Evolutionary conservation across 2,113 vertebrate species (phyloP), one percentile per base, ranked within the genome.

Genomic region (Melanerpes aurifrons): DNA sequence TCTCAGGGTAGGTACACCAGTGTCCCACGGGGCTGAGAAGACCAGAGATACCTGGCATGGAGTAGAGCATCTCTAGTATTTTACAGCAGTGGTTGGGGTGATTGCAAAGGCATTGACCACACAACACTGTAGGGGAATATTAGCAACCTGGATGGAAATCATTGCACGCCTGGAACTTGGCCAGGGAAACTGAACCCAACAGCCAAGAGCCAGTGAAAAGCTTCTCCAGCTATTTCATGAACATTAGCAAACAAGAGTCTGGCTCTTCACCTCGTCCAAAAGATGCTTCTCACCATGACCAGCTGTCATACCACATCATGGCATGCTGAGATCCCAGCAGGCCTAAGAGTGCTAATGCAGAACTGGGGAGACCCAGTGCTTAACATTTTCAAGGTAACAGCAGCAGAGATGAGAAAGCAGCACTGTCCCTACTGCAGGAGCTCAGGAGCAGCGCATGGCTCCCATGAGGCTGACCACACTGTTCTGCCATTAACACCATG

Each of bases 241-340:
- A 50, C 45, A n/a, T 83, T 72, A 91, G 61, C 62, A 71, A 32
- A 61, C 31, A 80, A 86, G 61, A 76, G 13, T 37, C 80, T 92
- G 82, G n/a, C 87, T 92, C 40, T 91, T 85, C 85, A 85, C 37
- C 31, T 91, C 75, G n/a, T 66, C 79, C 87, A 92, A 81, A 93
- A 95, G 89, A 87, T 81, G 89, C 43, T 83, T 94, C 89, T 78
- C 89, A 68, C 72, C 73, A 90, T 0, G 9, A 93, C 89, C 92
- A 91, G 85, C 89, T 92, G 84, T 75, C 0, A 0, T 20, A 57
- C 21, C 56, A 53, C 47, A 21, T 37, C 0, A 0, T 5, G 5
- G 28, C 6, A 0, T 74, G 89, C 82, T 83, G 91, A 45, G 22
- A 93, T 64, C 57, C n/a, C 0, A 0, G 85, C 82, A 89, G 57